Conservation (phyloP, 2,797 vertebrate species). For the Amniataba percoides region DNA sequence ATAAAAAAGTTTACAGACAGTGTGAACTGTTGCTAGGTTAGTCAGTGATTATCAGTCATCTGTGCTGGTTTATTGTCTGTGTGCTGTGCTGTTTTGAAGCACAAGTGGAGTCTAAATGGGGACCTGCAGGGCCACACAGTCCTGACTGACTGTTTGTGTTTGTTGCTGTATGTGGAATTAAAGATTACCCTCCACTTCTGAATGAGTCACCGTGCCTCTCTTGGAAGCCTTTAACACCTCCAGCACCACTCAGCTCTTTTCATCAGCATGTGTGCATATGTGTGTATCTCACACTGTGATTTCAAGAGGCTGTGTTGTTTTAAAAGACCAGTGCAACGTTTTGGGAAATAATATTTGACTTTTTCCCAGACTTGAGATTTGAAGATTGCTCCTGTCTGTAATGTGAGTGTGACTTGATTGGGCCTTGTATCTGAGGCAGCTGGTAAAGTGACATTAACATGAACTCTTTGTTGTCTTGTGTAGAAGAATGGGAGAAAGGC, state of each 20-base stretch:
- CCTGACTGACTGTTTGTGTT: constrained; percentile 6
- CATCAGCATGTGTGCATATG: not conserved
- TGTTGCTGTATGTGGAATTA: constrained; percentile 4
- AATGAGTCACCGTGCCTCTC: not conserved
- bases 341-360: not conserved
- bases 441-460: too few species aligned
- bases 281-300: not conserved
- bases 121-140: not conserved
- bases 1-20: not conserved
- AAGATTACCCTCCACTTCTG: constrained; percentile 5
- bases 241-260: not conserved
- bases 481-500: not conserved
- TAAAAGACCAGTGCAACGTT: not conserved
- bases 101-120: not conserved
- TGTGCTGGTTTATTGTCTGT: not conserved
- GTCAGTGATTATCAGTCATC: not conserved
- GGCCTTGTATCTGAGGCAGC: not conserved
- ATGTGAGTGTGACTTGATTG: not conserved
- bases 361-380: not conserved
- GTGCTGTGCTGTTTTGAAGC: not conserved
- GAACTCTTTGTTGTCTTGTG: not conserved
- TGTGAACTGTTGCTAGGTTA: not conserved
- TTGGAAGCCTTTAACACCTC: constrained; percentile 10
- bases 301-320: not conserved
- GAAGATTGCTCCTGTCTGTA: not conserved